A percentile compares a stretch with the other conserved stretches of the same genome.
phyloP scores from a whole-genome alignment of 2,113 vertebrate genomes.

The Paradoxurus hermaphroditus region DNA sequence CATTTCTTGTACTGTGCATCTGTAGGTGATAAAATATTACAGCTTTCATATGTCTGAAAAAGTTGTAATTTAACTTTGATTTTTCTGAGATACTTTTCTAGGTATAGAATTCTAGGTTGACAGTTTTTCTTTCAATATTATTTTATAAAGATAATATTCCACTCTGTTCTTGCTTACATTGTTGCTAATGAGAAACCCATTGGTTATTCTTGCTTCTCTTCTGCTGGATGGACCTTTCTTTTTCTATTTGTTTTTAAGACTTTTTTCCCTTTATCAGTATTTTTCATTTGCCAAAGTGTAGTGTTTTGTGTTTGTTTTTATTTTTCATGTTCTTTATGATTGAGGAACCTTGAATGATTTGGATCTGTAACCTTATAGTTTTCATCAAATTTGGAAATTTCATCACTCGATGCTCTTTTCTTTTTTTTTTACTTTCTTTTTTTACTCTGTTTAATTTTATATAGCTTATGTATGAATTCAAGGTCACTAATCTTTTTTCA shows the following conservation, averaged over 20 bases:
- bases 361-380: neutral
- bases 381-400: neutral
- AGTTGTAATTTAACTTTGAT: neutral
- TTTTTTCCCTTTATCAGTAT: neutral
- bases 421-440: neutral
- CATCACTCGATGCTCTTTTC: neutral
- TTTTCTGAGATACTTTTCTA: neutral
- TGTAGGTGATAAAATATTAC: neutral
- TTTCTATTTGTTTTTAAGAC: neutral
- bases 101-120: neutral
- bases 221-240: neutral
- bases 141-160: neutral
- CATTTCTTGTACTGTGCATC: neutral
- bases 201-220: neutral
- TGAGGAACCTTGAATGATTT: neutral
- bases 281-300: neutral
- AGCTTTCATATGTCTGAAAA: neutral
- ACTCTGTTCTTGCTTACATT: neutral
- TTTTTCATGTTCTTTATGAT: neutral
- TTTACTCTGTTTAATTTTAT: neutral
- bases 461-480: neutral
- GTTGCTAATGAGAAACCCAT: neutral
- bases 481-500: neutral
- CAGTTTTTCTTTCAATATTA: neutral
- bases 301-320: too few relatives aligned